Percentiles rank a stretch among this genome's conserved stretches.
Evolutionary conservation across 2,888 invertebrate genomes (phyloP).

Genomic region (Lutraria lutraria): DNA sequence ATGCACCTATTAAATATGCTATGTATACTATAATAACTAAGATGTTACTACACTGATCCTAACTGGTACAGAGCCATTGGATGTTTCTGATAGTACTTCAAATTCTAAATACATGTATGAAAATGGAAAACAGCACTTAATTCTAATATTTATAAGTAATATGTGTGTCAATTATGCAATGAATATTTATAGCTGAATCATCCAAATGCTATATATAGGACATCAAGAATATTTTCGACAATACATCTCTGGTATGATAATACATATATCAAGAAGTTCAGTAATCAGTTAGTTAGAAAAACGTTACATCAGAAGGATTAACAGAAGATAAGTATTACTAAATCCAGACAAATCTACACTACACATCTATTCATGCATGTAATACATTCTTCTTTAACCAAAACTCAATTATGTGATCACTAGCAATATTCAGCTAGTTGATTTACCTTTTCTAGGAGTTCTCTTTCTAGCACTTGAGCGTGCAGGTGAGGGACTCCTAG

Average conservation of each 20-base stretch:
- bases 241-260: neutral
- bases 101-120: no score
- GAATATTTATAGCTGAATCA: no score
- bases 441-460: constrained; percentile 73
- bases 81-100: no score
- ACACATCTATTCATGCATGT: neutral
- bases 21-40: no score
- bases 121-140: no score
- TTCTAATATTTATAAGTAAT: no score
- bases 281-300: neutral
- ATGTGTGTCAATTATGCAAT: no score
- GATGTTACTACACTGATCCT: no score
- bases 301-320: neutral
- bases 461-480: constrained; percentile 62
- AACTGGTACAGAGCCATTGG: no score
- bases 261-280: neutral
- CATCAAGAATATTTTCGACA: neutral
- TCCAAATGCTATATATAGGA: no score
- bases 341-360: neutral
- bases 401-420: neutral
- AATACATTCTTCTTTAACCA: neutral
- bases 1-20: no score
- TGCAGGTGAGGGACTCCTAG: constrained; percentile 78
- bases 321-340: neutral
- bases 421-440: constrained; percentile 17